Base-by-base conservation (phyloP, 1,140 invertebrate species). In the Lutraria rhynchaena region DNA sequence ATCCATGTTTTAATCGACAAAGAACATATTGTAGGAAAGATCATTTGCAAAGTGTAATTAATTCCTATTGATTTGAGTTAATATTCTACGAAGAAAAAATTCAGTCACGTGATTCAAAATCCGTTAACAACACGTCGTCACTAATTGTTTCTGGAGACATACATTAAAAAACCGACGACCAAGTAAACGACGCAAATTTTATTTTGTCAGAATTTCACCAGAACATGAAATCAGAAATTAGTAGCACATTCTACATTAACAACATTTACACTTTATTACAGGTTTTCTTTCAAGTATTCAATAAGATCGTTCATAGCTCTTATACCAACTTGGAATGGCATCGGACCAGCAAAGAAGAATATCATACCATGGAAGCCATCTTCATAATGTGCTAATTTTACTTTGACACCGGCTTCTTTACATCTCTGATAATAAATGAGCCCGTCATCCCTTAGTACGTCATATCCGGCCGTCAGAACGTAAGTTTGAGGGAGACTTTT, bases 291-390 rank as follows among this genome's bases (percentile, higher is more conserved):
- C 31, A 87, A 53, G 61, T 81, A 85, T 22, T 78, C 37, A 15
- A 87, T 81, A 35, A 88, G 74, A 83, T 88, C 87, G 29, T 81
- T 46, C 87, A 88, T 84, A 17, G 85, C 87, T 5, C 85, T 44
- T 31, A 81, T 74, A 2, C 87, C 87, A n/a, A 88, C 85, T 41
- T 85, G 63, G 63, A 88, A 88, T 27, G 87, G 83, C 53, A 85
- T 85, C 27, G 83, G 83, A n/a, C 83, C 83, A 27, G 67, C 67
- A 69, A 85, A 85, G 78, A 88, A 88, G 61, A 87, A 86, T 63
- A 88, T 86, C 87, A 88, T 88, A 5, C 87, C 87, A 73, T 89
- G 86, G 37, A 88, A 88, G 1, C 87, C 85, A 0, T 88, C 84
- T 29, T 81, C 46, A 63, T 87, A 88, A 78, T 89, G 88, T 22